phyloP scores from a whole-genome alignment of 2,797 vertebrate species.

The Labroides dimidiatus region DNA sequence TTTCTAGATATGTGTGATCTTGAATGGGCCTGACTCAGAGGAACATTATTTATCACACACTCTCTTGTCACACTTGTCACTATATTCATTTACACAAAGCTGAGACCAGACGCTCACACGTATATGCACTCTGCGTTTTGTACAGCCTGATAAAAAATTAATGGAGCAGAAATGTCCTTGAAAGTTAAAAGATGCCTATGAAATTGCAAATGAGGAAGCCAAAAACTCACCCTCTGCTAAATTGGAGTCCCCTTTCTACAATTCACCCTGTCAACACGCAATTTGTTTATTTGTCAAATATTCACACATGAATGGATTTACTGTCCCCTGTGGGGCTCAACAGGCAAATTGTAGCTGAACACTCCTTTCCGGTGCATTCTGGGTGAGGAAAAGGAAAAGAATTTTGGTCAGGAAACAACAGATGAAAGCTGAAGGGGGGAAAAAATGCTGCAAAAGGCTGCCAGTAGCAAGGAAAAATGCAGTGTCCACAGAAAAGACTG shows the following conservation, averaged over 20 bases:
- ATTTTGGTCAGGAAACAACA: slow-evolving; percentile 55
- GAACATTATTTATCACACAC: slow-evolving; percentile 29
- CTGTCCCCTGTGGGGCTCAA: slow-evolving; percentile 49
- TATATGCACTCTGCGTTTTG: slow-evolving; percentile 54
- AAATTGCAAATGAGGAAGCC: slow-evolving; percentile 54
- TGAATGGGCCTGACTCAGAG: neutral
- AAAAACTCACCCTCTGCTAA: slow-evolving; percentile 33
- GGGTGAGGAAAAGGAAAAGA: slow-evolving; percentile 21
- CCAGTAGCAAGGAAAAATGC: slow-evolving; percentile 16
- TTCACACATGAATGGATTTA: slow-evolving; percentile 56
- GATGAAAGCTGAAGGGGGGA: slow-evolving; percentile 15
- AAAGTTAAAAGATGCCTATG: slow-evolving; percentile 61
- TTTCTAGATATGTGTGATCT: slow-evolving; percentile 4
- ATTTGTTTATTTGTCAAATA: slow-evolving; percentile 73
- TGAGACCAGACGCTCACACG: slow-evolving; percentile 27
- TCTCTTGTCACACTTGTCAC: slow-evolving; percentile 45
- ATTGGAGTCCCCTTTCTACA: slow-evolving; percentile 47
- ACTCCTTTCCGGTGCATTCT: slow-evolving; percentile 34
- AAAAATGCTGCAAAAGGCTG: slow-evolving; percentile 22
- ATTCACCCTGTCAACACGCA: slow-evolving; percentile 52
- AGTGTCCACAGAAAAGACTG: slow-evolving; percentile 34
- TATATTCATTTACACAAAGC: slow-evolving; percentile 43
- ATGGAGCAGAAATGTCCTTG: slow-evolving; percentile 71
- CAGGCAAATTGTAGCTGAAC: slow-evolving; percentile 47
- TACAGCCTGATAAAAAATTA: slow-evolving; percentile 56